These are phyloP conservation scores for Drosophila watanabei DNA, from an alignment of 1,140 invertebrate genomes.

Conservation along the genomic window DNA sequence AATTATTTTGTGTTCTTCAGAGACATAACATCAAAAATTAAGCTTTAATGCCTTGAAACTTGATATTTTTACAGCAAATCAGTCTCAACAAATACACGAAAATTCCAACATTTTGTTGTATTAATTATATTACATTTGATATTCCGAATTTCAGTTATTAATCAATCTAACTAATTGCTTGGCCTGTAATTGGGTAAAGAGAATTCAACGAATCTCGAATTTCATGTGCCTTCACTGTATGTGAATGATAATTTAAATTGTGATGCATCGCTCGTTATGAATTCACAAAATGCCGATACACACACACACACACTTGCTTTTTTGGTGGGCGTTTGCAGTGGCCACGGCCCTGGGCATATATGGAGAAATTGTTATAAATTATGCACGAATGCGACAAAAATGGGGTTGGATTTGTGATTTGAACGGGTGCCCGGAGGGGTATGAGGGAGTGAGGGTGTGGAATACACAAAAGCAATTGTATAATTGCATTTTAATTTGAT, in stretches of 20 bases:
- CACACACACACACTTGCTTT: background rate
- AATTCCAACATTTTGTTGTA: background rate
- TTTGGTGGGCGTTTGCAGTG: slow-evolving; percentile 15
- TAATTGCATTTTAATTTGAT: slow-evolving; percentile 79
- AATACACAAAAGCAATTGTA: slow-evolving; percentile 71
- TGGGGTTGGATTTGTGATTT: slow-evolving; percentile 30
- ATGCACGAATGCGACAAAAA: slow-evolving; percentile 59
- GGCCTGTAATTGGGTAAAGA: background rate
- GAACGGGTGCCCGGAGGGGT: background rate
- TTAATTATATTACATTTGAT: background rate
- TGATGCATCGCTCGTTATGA: slow-evolving; percentile 32
- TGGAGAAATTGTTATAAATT: slow-evolving; percentile 62
- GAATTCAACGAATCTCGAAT: slow-evolving; percentile 1
- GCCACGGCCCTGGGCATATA: slow-evolving; percentile 26
- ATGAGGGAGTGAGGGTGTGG: background rate
- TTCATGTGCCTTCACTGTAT: background rate
- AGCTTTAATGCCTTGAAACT: background rate
- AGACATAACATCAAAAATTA: no score
- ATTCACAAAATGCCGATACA: slow-evolving; percentile 32
- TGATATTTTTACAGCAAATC: background rate
- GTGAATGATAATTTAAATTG: slow-evolving; percentile 14
- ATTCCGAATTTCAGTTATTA: background rate
- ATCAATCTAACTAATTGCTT: background rate
- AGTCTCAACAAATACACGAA: background rate
- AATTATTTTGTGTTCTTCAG: background rate